Base-by-base conservation (phyloP, 2,888 invertebrate genomes). In the Spodoptera littoralis region DNA sequence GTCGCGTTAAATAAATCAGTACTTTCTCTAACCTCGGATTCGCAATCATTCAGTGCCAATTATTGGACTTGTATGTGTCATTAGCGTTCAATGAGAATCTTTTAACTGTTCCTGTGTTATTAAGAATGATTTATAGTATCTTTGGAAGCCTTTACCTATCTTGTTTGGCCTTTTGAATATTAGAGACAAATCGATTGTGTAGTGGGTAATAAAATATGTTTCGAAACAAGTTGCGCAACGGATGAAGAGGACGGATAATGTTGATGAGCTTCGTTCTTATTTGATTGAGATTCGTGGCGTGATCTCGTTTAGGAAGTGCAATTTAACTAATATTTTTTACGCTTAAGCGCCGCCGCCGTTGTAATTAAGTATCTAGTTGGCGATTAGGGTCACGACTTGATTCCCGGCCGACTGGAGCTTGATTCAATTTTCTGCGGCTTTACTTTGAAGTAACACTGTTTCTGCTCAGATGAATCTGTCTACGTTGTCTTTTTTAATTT, bases 21-120 rank as follows among this genome's bases (percentile, higher is more conserved):
- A 84, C 90, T 90, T 88, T 92, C 89, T 87, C 86, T 84, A 84
- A 76, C 80, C 76, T 83, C 77, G 81, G 85, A 88, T 89, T 88
- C 82, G 82, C 80, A 80, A 82, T 61, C 43, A 56, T 57, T 52
- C 42, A 45, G 75, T 71, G 77, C 70, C 79, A 85, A 84, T 86
- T 87, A 86, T 82, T 66, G 3, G 27, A 68, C 73, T 73, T 57
- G 46, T 49, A 48, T 48, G 41, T 66, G 42, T 56, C n/a, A 53
- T 61, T 54, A 68, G 46, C 47, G 18, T 8, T 48, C 18, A 30
- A 47, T n/a, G 55, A 55, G 63, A 61, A 66, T 75, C 36, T 64
- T 47, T 42, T 36, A 66, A 45, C 51, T 59, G 30, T 67, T 55
- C 65, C 49, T 63, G 42, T 62, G 24, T 64, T 42, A 70, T 69